These are phyloP conservation scores for Sinosuthora webbiana DNA, from an alignment of 2,113 vertebrate species.

Conservation along the genomic window DNA sequence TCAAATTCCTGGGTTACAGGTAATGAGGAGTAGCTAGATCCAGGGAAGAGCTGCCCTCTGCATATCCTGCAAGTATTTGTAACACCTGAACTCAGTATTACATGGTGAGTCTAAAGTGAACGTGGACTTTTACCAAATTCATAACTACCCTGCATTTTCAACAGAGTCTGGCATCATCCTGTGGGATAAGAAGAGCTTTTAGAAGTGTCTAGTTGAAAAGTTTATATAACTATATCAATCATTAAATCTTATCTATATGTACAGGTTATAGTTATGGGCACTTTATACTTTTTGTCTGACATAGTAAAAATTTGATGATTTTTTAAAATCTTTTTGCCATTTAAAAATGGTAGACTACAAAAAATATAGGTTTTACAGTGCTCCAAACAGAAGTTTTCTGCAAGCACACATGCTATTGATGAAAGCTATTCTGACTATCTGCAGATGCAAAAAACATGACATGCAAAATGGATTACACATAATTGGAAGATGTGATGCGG, in stretches of 20 bases:
- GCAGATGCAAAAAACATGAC: constrained; percentile 6
- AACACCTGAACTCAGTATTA: not conserved
- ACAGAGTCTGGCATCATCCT: not conserved
- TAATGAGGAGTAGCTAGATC: not conserved
- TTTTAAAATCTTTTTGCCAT: not conserved
- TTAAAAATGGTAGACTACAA: not conserved
- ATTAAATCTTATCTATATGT: not conserved
- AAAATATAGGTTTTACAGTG: not conserved
- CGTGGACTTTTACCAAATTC: not conserved
- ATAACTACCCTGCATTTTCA: not conserved
- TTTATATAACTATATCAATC: not conserved
- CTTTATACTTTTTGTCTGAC: not conserved
- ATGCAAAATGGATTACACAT: not conserved
- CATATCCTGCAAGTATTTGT: not conserved
- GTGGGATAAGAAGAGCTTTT: not conserved
- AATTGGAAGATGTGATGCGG: constrained; percentile 28
- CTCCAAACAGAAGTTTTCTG: not conserved
- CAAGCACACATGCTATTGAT: not conserved
- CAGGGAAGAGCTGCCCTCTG: not conserved
- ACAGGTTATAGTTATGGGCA: not conserved
- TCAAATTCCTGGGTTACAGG: not conserved
- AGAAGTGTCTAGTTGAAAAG: not conserved
- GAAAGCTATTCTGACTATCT: not conserved
- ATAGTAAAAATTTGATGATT: not conserved
- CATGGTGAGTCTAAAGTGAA: not conserved